These are phyloP conservation scores for Leptoteleia sp. DNA, from an alignment of 1,140 invertebrate genomes.

Conservation along the genomic window DNA sequence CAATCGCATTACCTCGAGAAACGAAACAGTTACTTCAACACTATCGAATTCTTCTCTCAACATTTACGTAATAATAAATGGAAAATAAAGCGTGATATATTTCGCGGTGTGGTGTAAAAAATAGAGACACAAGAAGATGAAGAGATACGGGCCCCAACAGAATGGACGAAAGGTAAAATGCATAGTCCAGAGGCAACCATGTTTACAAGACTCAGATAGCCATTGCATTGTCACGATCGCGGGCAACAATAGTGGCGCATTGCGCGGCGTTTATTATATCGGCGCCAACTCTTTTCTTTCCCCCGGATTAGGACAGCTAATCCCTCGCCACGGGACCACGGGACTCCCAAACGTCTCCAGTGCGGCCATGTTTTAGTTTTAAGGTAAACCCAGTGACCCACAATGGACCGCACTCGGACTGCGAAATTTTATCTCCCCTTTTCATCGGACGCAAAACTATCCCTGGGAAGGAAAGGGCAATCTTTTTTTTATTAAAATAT, in stretches of 20 bases:
- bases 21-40: not conserved
- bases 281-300: conserved; percentile 73
- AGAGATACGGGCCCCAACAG: conserved; percentile 15
- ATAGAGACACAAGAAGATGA: conserved; percentile 34
- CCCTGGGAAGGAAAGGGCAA: too few species aligned
- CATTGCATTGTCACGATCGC: conserved; percentile 56
- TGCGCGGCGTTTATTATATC: conserved; percentile 61
- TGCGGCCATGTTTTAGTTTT: too few species aligned
- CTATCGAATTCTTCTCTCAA: not conserved
- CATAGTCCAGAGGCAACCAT: conserved; percentile 42
- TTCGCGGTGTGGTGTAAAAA: conserved; percentile 17
- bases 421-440: too few species aligned
- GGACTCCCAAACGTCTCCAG: too few species aligned
- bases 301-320: conserved; percentile 66
- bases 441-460: too few species aligned
- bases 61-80: conserved; percentile 7
- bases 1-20: too few species aligned
- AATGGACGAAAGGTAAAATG: conserved; percentile 33
- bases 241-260: conserved; percentile 58
- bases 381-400: too few species aligned
- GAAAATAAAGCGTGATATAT: conserved; percentile 24
- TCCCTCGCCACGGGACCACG: conserved; percentile 45
- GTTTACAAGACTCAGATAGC: conserved; percentile 62
- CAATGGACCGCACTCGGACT: too few species aligned
- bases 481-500: too few species aligned